Evolutionary conservation across 2,888 invertebrate species (phyloP).

Genomic region (Drosophila hamatofila): DNA sequence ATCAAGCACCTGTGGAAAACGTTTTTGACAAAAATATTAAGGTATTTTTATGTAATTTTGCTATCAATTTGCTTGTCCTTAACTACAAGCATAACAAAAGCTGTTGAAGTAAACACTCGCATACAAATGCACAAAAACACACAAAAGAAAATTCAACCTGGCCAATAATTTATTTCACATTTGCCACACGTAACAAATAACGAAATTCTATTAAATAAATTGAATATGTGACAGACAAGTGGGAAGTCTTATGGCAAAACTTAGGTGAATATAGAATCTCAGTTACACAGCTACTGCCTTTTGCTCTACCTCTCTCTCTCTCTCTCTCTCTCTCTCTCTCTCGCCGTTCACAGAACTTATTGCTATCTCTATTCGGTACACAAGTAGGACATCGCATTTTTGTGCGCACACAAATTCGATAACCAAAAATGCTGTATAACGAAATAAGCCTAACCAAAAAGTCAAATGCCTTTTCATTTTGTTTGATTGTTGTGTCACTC

Average conservation of each 20-base stretch:
- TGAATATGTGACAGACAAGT: slow-evolving; percentile 64
- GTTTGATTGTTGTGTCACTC: slow-evolving; percentile 53
- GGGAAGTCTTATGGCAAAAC: slow-evolving; percentile 36
- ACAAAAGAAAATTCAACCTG: slow-evolving; percentile 13
- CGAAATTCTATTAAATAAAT: slow-evolving; percentile 75
- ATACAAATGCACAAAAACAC: slow-evolving; percentile 10
- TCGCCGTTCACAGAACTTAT: neutral
- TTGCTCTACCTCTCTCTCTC: neutral
- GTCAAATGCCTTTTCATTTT: slow-evolving; percentile 72
- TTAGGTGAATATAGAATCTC: slow-evolving; percentile 52
- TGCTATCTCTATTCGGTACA: slow-evolving; percentile 23
- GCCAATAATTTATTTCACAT: slow-evolving; percentile 55
- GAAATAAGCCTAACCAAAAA: slow-evolving; percentile 71
- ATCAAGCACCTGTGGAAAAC: neutral
- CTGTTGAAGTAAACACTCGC: slow-evolving; percentile 13
- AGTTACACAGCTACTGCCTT: slow-evolving; percentile 30
- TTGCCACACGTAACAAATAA: slow-evolving; percentile 59
- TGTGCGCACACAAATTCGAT: slow-evolving; percentile 56
- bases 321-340: neutral
- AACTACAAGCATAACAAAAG: slow-evolving; percentile 7
- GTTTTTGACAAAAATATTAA: slow-evolving; percentile 2
- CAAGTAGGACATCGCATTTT: slow-evolving; percentile 28
- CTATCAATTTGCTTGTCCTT: slow-evolving; percentile 1
- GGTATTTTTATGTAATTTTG: slow-evolving; percentile 11
- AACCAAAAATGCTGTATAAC: slow-evolving; percentile 63